phyloP scores from a whole-genome alignment of 2,888 invertebrate genomes.

The Orgyia antiqua region DNA sequence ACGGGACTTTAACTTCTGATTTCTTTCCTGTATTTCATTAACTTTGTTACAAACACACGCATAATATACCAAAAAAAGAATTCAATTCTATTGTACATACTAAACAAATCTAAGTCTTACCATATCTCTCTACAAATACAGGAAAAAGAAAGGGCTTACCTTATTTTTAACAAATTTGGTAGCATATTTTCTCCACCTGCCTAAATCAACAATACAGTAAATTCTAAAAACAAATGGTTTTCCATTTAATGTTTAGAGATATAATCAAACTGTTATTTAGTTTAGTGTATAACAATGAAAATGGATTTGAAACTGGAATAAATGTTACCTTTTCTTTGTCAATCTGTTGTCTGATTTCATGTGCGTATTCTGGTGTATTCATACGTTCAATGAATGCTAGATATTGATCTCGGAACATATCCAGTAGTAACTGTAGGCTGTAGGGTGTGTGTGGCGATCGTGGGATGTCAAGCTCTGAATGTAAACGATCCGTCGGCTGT shows the following conservation, averaged over 20 bases:
- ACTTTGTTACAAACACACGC: too few relatives aligned
- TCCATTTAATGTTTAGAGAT: too few relatives aligned
- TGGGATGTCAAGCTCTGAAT: constrained; percentile 91
- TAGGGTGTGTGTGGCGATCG: constrained; percentile 89
- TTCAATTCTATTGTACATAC: too few relatives aligned
- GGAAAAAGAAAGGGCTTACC: background rate
- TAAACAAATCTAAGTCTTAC: constrained; percentile 8
- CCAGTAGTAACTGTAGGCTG: constrained; percentile 90
- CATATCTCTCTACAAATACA: constrained; percentile 2
- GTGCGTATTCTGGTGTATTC: constrained; percentile 87
- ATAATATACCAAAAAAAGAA: too few relatives aligned
- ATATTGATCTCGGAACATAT: constrained; percentile 91
- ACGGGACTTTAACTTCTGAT: constrained; percentile 88
- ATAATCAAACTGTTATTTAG: too few relatives aligned
- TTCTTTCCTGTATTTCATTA: constrained; percentile 79
- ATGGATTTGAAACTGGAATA: too few relatives aligned
- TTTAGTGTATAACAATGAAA: too few relatives aligned
- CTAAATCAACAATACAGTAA: too few relatives aligned
- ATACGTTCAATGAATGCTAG: constrained; percentile 90
- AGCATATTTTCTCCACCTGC: background rate
- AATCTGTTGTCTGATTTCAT: constrained; percentile 85
- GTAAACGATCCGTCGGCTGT: constrained; percentile 80
- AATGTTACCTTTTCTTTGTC: constrained; percentile 85
- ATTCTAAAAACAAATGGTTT: too few relatives aligned
- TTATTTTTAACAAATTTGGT: background rate